Evolutionary conservation across 2,797 vertebrate genomes (phyloP), one percentile per base, ranked within the genome.

Genomic region (Pangasius macronema): DNA sequence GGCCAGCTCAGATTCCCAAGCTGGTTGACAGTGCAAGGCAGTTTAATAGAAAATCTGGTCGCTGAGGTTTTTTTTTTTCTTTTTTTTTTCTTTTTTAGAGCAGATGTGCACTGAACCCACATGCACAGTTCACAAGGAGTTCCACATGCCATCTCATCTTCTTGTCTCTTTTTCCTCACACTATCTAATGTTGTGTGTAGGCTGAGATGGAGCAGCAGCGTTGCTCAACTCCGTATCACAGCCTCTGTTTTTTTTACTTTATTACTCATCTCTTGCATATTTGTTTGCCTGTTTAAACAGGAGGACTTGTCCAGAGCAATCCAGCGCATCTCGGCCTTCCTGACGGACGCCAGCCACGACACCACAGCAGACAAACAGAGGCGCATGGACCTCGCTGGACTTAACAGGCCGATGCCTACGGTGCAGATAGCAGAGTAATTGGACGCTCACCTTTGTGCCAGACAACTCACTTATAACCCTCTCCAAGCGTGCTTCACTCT

Each of bases 401-500:
- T 95, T 96, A 97, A 97, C 96, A 95, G 95, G 95, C 96, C 96
- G 93, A 94, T 89, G 96, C 95, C 95, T 95, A 95, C 97, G 97
- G 97, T 97, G 97, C 97, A 97, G 96, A 97, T 95, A 95, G 96
- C 96, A 96, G 96, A 97, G 96, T 98, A 98, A 98, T 98, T 98
- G 97, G 97, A 99, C 97, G 96, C 97, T 99, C 98, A 99, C 98
- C 97, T 99, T 98, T 99, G 98, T 96, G 97, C 97, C 97, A 96
- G 96, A 98, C 97, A 97, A 97, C 98, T 98, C 97, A 97, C 97
- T 98, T 97, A 97, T 96, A 97, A 97, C 96, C 88, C 30, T 83
- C 70, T 83, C 57, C 76, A 75, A 87, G 79, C 87, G 85, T 86
- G 89, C 89, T 88, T 89, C 91, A 88, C 87, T 86, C 88, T 88